Evolutionary conservation across 2,888 invertebrate species (phyloP).

Genomic region (Tipula confusa): DNA sequence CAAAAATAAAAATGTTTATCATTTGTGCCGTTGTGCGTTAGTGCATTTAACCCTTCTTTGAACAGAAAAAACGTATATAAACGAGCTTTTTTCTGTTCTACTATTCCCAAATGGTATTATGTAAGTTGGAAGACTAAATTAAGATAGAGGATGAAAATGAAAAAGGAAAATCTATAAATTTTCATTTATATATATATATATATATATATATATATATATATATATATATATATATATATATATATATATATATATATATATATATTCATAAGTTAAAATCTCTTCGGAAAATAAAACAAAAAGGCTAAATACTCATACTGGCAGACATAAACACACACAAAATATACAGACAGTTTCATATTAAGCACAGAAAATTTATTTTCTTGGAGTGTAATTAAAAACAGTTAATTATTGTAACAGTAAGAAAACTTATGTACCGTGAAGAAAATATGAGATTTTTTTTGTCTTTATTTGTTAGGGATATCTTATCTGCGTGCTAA

Average conservation of each 20-base stretch:
- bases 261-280: background rate
- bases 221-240: background rate
- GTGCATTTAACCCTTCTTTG: constrained; percentile 6
- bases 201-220: background rate
- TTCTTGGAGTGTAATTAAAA: constrained; percentile 28
- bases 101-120: background rate
- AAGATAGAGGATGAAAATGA: background rate
- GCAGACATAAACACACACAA: background rate
- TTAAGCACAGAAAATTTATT: background rate
- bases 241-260: background rate
- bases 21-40: background rate
- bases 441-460: background rate
- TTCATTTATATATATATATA: background rate
- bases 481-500: background rate
- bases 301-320: constrained; percentile 20
- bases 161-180: constrained; percentile 25
- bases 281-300: background rate
- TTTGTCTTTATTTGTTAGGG: background rate
- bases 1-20: background rate
- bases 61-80: background rate
- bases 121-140: background rate
- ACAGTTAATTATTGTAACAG: background rate
- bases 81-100: background rate
- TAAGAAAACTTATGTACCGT: background rate
- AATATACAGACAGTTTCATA: background rate